phyloP scores from a whole-genome alignment of 1,140 invertebrate species.

The Liolophura sinensis region DNA sequence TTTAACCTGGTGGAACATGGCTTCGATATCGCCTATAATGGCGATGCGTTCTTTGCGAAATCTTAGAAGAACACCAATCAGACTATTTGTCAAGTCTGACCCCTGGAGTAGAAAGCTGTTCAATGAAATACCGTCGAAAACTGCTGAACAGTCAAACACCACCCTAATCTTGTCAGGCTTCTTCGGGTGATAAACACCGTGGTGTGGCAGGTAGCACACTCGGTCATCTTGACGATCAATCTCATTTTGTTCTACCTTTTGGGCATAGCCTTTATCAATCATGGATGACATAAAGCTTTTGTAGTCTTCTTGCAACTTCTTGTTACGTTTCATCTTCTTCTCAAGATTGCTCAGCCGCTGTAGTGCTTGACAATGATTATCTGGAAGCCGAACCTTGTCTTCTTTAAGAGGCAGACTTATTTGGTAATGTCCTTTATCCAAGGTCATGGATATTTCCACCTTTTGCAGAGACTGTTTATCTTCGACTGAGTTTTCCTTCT shows the following conservation, averaged over 20 bases:
- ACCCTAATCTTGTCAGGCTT: conserved; percentile 19
- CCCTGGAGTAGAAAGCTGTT: conserved; percentile 22
- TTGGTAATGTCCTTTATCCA: conserved; percentile 3
- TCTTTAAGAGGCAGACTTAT: conserved; percentile 11
- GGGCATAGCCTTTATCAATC: conserved; percentile 17
- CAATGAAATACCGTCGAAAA: conserved; percentile 5
- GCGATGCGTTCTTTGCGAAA: conserved; percentile 11
- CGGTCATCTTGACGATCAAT: conserved; percentile 1
- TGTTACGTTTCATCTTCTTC: conserved; percentile 12
- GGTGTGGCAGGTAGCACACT: conserved; percentile 29
- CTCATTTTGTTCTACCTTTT: not conserved
- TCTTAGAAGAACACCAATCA: conserved; percentile 17
- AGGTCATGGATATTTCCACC: conserved; percentile 9
- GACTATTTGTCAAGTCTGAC: conserved; percentile 22
- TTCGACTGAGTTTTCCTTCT: conserved; percentile 12
- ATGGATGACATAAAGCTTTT: conserved; percentile 14
- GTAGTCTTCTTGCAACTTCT: conserved; percentile 18
- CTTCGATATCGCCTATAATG: conserved; percentile 14
- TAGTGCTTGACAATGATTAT: conserved; percentile 9
- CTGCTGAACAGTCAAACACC: conserved; percentile 21
- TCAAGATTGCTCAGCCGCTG: conserved; percentile 9
- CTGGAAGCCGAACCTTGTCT: conserved; percentile 3
- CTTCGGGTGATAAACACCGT: conserved; percentile 18
- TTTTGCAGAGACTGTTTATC: conserved; percentile 15
- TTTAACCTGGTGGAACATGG: conserved; percentile 16